Evolutionary conservation across 2,888 invertebrate species (phyloP).

Genomic region (Orthonychiurus folsomi): DNA sequence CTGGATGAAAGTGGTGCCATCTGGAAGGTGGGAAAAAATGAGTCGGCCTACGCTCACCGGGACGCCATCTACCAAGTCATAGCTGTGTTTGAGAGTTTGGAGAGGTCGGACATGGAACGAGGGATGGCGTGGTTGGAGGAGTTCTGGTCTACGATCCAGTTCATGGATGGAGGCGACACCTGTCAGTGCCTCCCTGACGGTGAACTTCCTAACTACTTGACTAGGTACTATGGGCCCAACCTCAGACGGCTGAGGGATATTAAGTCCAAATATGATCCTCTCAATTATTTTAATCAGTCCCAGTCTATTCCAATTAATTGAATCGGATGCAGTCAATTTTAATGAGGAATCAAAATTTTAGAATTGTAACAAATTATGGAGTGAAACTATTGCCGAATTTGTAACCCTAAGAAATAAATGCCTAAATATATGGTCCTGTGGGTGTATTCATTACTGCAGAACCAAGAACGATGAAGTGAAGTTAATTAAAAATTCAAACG

Average conservation of each 20-base stretch:
- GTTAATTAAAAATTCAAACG: too few relatives aligned
- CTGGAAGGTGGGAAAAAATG: not conserved
- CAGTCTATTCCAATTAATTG: too few relatives aligned
- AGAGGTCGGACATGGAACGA: not conserved
- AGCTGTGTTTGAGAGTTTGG: not conserved
- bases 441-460: too few relatives aligned
- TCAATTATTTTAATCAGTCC: not conserved
- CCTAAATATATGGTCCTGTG: too few relatives aligned
- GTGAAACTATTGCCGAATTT: too few relatives aligned
- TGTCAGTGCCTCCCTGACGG: not conserved
- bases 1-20: not conserved
- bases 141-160: not conserved
- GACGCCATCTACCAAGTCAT: not conserved
- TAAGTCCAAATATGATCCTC: not conserved
- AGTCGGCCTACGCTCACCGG: not conserved
- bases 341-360: too few relatives aligned
- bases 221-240: not conserved
- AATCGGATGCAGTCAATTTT: too few relatives aligned
- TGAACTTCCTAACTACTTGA: not conserved
- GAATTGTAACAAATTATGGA: too few relatives aligned
- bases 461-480: too few relatives aligned
- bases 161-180: not conserved
- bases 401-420: too few relatives aligned
- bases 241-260: not conserved
- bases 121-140: not conserved